Percentiles rank a stretch among this genome's conserved stretches.
These are phyloP conservation scores for Todiramphus chloris DNA, from an alignment of 2,113 vertebrate species.

Conservation along the genomic window DNA sequence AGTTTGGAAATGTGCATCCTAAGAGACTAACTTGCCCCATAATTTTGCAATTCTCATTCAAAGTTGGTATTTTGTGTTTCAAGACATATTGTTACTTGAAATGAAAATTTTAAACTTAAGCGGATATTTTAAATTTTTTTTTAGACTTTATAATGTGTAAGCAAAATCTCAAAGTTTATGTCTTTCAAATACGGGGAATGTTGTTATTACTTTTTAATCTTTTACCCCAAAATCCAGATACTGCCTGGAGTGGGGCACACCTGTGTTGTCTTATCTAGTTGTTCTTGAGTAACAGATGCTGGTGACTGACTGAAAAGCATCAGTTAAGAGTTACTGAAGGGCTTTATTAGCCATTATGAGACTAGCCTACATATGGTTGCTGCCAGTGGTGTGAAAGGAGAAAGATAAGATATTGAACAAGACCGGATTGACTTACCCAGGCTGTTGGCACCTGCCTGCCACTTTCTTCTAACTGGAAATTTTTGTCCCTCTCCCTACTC, in stretches of 20 bases:
- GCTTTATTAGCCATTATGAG: neutral
- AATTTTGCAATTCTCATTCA: neutral
- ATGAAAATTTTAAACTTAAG: neutral
- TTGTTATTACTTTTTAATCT: neutral
- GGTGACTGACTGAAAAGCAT: neutral
- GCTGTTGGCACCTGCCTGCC: neutral
- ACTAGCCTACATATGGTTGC: neutral
- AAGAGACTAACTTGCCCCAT: neutral
- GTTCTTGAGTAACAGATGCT: neutral
- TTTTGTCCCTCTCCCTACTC: neutral
- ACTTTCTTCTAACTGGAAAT: neutral
- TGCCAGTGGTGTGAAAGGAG: neutral
- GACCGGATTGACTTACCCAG: neutral
- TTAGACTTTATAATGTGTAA: neutral
- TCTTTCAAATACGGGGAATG: neutral
- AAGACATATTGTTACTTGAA: neutral
- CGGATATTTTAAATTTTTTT: neutral
- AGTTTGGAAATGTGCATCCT: neutral
- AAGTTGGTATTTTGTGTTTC: neutral
- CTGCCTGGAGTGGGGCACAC: neutral
- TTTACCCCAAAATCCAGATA: neutral
- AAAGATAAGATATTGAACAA: too few relatives aligned
- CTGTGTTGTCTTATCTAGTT: neutral
- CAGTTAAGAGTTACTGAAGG: neutral
- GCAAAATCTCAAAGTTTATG: neutral